Evolutionary conservation across 2,888 invertebrate species (phyloP), one percentile per base, ranked within the genome.

Genomic region (Dolichopus griseipennis): DNA sequence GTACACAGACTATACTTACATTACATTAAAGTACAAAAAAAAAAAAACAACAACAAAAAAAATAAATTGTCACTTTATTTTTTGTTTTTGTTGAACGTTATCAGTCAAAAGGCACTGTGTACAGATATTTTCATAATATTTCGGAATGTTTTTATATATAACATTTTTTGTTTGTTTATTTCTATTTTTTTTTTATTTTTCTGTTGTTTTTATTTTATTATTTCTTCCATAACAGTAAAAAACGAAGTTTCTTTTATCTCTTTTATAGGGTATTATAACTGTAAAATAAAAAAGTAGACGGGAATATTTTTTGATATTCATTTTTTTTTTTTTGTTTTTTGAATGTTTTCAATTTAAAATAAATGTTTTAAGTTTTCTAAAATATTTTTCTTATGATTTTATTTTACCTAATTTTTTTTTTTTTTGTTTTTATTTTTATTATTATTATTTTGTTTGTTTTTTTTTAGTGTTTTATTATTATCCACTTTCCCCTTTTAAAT

Each of bases 281-380:
- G 52, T 52, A 52, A 52, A 27, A 27, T 52, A 52, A 52, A 27
- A 27, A 52, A 52, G 52, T 52, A 52, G 52, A 52, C 52, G 15
- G 52, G 52, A 52, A 15, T 52, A 18, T 52, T 18, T 52, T 52
- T 41, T 41, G 27, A 27, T 27, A 27, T 41, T 41, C 8, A 9
- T 41, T 41, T 5, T 41, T 41, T 37, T 37, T 37, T 43, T 43
- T 52, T 52, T 15, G 2, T 52, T 18, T 52, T 52, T 52, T 52
- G 15, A 52, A 52, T 52, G 18, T 18, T 52, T 52, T 52, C 52
- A 52, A 52, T 52, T 52, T 52, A 52, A 52, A 52, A 52, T 52
- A 52, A 52, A 52, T 52, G 52, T 52, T 52, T 52, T 52, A 52
- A 52, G 52, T 52, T 52, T 52, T 52, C 52, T 52, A 52, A 52